These are phyloP conservation scores for Helobdella robusta DNA, from an alignment of 2,888 invertebrate species.

Conservation along the genomic window DNA sequence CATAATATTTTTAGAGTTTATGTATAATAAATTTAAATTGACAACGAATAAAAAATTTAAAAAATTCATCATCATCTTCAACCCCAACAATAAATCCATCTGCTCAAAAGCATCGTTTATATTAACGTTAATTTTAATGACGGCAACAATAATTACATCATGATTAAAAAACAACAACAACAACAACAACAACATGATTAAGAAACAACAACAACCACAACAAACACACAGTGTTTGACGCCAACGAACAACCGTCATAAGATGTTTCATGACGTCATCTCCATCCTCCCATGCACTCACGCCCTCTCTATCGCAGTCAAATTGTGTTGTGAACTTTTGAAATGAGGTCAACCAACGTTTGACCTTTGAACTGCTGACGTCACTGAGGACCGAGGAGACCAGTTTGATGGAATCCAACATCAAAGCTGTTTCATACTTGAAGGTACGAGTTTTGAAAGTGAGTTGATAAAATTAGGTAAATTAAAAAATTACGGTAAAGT, in stretches of 20 bases:
- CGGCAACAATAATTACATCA: too few relatives aligned
- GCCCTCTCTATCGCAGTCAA: slow-evolving; percentile 30
- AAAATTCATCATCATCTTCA: too few relatives aligned
- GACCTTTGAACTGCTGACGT: slow-evolving; percentile 21
- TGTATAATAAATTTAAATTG: too few relatives aligned
- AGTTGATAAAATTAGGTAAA: too few relatives aligned
- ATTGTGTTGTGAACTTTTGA: slow-evolving; percentile 13
- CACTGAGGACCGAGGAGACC: slow-evolving; percentile 16
- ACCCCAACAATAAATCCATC: too few relatives aligned
- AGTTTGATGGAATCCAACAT: slow-evolving; percentile 22
- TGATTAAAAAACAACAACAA: neutral
- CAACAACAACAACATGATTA: neutral
- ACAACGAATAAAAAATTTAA: too few relatives aligned
- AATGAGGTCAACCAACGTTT: slow-evolving; percentile 67
- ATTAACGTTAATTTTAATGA: too few relatives aligned
- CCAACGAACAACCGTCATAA: slow-evolving; percentile 20
- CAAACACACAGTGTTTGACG: neutral
- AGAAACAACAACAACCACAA: neutral
- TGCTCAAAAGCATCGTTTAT: too few relatives aligned
- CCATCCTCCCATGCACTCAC: slow-evolving; percentile 29
- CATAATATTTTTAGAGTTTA: too few relatives aligned
- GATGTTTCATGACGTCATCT: slow-evolving; percentile 26
- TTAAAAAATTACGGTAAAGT: too few relatives aligned
- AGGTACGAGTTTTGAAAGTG: too few relatives aligned
- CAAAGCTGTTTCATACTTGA: slow-evolving; percentile 29